Evolutionary conservation across 2,888 invertebrate genomes (phyloP), one percentile per base, ranked within the genome.

Genomic region (Dolichopus griseipennis): DNA sequence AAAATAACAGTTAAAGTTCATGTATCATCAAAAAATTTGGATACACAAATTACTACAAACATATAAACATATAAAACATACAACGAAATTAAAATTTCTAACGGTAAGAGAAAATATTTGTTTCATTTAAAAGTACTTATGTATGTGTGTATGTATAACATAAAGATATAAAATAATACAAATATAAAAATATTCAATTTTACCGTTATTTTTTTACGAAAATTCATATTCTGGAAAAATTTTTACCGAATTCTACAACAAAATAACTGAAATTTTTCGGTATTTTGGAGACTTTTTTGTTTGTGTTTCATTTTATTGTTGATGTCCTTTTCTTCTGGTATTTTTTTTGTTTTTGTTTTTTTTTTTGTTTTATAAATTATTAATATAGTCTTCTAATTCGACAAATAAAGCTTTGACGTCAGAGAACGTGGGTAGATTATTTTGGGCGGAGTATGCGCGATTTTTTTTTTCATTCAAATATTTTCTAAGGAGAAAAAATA

Each of bases 401-500:
- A 18, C 6, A 52, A 52, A 18, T 18, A 52, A 18, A 52, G 52
- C 66, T 64, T 68, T 61, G 20, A 18, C 65, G 37, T 62, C 21
- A 68, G 61, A 65, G 62, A 20, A 43, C 52, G 52, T 52, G n/a
- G 52, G 52, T 52, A 52, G 52, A 52, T 12, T 18, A 18, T 18
- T 62, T 63, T 63, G 63, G 63, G 27, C 63, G 63, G 27, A 27
- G 52, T 52, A 52, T 52, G 52, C 52, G 52, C 52, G 52, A 18
- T 6, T 18, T 12, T 18, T 52, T 52, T 18, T 52, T 52, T 52
- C n/a, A n/a, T n/a, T 37, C 8, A 1, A 37, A 7, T 52, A 18
- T 52, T 52, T 12, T 52, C 5, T 18, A 2, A 10, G 52, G 52
- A 52, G 52, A 52, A 52, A 52, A 37, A 37, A 5, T 37, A 10